phyloP scores from a whole-genome alignment of 2,797 vertebrate genomes.

The Tapirus indicus region DNA sequence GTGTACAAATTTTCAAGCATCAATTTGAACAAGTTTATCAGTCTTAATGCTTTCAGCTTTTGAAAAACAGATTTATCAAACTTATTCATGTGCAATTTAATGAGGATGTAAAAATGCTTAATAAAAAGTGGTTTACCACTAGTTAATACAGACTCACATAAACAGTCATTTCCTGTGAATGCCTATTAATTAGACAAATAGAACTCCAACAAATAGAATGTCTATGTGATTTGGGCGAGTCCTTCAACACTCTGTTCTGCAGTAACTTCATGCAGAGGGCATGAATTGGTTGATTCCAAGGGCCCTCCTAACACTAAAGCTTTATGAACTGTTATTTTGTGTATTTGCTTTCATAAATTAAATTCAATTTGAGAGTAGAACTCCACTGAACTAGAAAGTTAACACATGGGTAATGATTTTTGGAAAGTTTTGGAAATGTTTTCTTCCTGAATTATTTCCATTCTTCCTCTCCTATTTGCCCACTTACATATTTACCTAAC shows the following conservation, averaged over 20 bases:
- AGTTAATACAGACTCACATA: neutral
- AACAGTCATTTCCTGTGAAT: neutral
- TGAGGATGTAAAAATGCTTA: constrained; percentile 8
- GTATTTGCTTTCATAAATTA: neutral
- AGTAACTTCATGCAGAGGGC: neutral
- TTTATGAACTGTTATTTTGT: neutral
- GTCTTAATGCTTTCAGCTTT: constrained; percentile 35
- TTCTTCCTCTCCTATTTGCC: constrained; percentile 11
- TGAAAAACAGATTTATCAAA: constrained; percentile 26
- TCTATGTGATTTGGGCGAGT: neutral
- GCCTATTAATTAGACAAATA: neutral
- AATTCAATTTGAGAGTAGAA: neutral
- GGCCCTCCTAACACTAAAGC: neutral
- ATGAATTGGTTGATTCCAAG: neutral
- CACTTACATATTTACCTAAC: constrained; percentile 23
- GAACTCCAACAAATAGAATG: neutral
- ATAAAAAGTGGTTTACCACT: neutral
- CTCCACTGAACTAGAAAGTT: neutral
- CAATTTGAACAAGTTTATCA: constrained; percentile 28
- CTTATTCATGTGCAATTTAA: neutral
- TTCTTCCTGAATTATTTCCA: constrained; percentile 39
- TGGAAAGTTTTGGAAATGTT: constrained; percentile 6
- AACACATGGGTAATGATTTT: neutral
- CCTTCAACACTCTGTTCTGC: neutral
- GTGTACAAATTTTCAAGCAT: constrained; percentile 48